Base-by-base conservation (phyloP, 2,797 vertebrate species). In the Myotis myotis region DNA sequence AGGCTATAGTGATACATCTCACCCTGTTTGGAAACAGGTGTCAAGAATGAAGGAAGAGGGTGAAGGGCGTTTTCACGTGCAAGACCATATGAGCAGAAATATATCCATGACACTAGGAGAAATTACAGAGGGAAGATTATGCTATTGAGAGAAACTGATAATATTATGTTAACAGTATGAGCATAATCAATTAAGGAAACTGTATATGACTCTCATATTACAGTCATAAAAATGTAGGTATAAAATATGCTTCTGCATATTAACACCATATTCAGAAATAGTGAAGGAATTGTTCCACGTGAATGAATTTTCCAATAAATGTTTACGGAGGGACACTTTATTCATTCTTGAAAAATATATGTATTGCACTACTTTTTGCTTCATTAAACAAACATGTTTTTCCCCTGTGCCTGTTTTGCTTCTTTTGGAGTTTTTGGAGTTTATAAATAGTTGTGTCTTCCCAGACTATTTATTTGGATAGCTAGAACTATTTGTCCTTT, bases 221-320 rank as follows among this genome's bases (percentile, higher is more conserved):
- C 1, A 55, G 38, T 57, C 4, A 23, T 25, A 25, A 62, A 74
- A 82, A 71, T 5, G 7, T 51, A 53, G 38, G 17, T 86, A 36
- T 75, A 80, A 91, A 84, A 70, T 83, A 85, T 75, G 7, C 49
- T 85, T 93, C 91, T 92, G 33, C 5, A 38, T 82, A 49, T 91
- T 87, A 90, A 74, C 30, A 47, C 8, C 38, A 12, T 64, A 53
- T 74, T 95, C 72, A 79, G 80, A 92, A 94, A 92, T 88, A 51
- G 70, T 79, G 44, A 93, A 78, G 60, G 6, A 85, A 71, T 82
- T 95, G 82, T 95, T 95, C 68, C 55, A 91, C 17, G 5, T 95
- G 72, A 89, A 30, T 93, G 47, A 30, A 75, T 92, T 95, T 96
- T 89, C 51, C 38, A 90, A 92, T 95, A 93, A 84, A 90, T 49